These are phyloP conservation scores for Philereme vetulata DNA, from an alignment of 2,888 invertebrate species.

Conservation along the genomic window DNA sequence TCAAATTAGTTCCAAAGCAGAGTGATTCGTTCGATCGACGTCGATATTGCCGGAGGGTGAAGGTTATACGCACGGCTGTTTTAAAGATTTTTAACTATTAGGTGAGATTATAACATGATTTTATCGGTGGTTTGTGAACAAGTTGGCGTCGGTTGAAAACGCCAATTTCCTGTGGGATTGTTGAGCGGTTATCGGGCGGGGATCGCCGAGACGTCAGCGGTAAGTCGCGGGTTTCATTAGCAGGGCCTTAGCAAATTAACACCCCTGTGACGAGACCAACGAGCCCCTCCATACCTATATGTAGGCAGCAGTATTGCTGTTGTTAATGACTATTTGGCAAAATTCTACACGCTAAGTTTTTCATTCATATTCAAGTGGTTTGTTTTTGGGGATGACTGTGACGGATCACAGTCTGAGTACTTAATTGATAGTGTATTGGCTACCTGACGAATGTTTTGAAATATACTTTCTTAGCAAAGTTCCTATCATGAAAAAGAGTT, in stretches of 20 bases:
- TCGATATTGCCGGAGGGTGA: slow-evolving; percentile 65
- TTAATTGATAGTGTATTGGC: too few relatives aligned
- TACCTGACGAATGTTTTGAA: too few relatives aligned
- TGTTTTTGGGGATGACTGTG: neutral
- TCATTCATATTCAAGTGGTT: slow-evolving; percentile 1
- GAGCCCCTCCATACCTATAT: slow-evolving; percentile 45
- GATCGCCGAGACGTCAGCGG: slow-evolving; percentile 68
- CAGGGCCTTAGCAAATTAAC: slow-evolving; percentile 79
- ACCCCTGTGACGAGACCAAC: slow-evolving; percentile 69
- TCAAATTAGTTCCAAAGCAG: slow-evolving; percentile 82
- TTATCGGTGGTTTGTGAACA: slow-evolving; percentile 54
- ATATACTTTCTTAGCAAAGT: too few relatives aligned
- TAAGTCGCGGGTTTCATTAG: slow-evolving; percentile 79
- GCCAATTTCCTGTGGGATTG: slow-evolving; percentile 79
- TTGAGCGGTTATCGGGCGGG: slow-evolving; percentile 70
- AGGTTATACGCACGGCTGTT: slow-evolving; percentile 59
- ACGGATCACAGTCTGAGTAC: too few relatives aligned
- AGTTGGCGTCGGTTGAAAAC: slow-evolving; percentile 65
- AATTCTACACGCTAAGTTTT: slow-evolving; percentile 39
- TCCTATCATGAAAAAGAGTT: too few relatives aligned
- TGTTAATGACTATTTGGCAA: slow-evolving; percentile 62
- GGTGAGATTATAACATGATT: slow-evolving; percentile 49
- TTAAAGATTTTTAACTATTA: slow-evolving; percentile 50
- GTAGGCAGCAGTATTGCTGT: slow-evolving; percentile 54
- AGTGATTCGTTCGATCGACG: slow-evolving; percentile 78